Evolutionary conservation across 2,797 vertebrate species (phyloP).

Genomic region (Cyclura pinguis): DNA sequence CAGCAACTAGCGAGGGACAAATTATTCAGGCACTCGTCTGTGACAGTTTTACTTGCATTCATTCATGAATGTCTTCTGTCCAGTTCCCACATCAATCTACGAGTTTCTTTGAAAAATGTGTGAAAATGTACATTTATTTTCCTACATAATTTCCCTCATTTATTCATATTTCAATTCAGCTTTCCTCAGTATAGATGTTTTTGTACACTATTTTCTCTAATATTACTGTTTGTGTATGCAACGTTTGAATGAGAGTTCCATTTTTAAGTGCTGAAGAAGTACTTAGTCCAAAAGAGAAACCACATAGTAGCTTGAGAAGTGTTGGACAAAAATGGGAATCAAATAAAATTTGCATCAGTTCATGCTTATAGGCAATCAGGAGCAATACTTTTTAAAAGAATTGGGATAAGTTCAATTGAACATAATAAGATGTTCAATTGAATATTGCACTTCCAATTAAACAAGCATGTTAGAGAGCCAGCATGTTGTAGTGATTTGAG

Average conservation of each 20-base stretch:
- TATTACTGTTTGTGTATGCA: no score
- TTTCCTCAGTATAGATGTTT: background rate
- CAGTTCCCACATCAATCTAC: background rate
- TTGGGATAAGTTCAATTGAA: background rate
- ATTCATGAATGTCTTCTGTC: background rate
- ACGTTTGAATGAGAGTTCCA: no score
- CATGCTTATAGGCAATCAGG: no score
- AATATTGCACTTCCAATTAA: background rate
- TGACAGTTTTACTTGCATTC: background rate
- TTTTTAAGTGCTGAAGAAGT: no score
- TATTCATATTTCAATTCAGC: background rate
- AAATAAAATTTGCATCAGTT: no score
- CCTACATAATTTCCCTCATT: background rate
- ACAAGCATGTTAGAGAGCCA: no score
- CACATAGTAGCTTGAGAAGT: no score
- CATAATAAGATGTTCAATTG: background rate
- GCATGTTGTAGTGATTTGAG: no score
- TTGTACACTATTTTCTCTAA: background rate
- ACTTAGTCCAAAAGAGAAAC: no score
- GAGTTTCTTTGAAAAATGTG: background rate
- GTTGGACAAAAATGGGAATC: no score
- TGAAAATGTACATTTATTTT: background rate
- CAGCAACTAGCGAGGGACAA: background rate
- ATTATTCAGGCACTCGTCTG: background rate
- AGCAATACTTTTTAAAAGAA: no score